Conservation (phyloP, 2,888 invertebrate genomes). For the Arge pagana region DNA sequence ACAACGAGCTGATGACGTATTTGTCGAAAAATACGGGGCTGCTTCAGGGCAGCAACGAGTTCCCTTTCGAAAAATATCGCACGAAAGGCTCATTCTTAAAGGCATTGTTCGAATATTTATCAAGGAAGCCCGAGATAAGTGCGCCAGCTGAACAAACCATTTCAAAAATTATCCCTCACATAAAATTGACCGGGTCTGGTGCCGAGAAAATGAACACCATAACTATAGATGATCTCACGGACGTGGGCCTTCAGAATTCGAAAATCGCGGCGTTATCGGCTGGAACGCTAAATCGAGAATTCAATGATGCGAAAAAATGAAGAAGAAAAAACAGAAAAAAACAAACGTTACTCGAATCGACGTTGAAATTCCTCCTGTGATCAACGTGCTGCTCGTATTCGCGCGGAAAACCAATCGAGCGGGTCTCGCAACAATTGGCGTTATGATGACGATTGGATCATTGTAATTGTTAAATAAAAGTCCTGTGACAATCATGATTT, state of each 20-base stretch:
- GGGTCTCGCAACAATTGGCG: too few species aligned
- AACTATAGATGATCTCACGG: background rate
- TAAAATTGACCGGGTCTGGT: constrained; percentile 25
- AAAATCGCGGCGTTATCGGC: too few species aligned
- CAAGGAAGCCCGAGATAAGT: constrained; percentile 16
- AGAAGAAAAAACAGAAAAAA: background rate
- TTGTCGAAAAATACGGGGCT: constrained; percentile 28
- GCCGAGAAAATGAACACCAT: constrained; percentile 13
- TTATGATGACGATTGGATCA: background rate
- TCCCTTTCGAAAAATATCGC: constrained; percentile 27
- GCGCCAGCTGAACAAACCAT: constrained; percentile 20
- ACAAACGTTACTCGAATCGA: background rate
- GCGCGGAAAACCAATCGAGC: background rate
- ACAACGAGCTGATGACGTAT: constrained; percentile 31
- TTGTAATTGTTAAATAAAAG: background rate
- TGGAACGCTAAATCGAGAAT: too few species aligned
- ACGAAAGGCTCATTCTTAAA: constrained; percentile 31
- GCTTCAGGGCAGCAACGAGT: constrained; percentile 29
- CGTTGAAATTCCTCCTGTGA: too few species aligned
- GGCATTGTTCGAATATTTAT: constrained; percentile 24
- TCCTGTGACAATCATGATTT: background rate
- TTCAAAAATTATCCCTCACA: constrained; percentile 22
- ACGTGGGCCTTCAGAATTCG: too few species aligned
- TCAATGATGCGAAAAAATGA: too few species aligned
- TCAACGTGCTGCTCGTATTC: background rate